Percentiles rank a stretch among this genome's conserved stretches.
Conservation (phyloP, 2,113 vertebrate species). For the Melozone crissalis region DNA sequence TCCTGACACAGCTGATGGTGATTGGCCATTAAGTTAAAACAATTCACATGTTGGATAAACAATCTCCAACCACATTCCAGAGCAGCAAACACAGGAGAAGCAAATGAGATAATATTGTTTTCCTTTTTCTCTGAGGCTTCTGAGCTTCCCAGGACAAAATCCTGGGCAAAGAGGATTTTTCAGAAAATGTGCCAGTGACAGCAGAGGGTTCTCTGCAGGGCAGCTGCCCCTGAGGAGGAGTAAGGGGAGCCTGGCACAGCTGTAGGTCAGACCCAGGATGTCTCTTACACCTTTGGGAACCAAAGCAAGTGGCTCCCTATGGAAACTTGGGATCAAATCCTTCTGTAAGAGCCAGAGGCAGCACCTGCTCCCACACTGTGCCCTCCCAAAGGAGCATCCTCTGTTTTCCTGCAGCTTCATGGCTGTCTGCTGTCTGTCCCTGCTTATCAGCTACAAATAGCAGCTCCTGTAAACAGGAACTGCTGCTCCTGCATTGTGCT, state of each 20-base stretch:
- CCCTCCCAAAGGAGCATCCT: not conserved
- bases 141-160: too few relatives aligned
- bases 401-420: not conserved
- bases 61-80: too few relatives aligned
- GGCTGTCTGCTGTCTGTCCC: not conserved
- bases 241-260: not conserved
- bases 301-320: not conserved
- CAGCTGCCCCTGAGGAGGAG: not conserved
- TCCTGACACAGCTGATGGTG: too few relatives aligned
- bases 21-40: too few relatives aligned
- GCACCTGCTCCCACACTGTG: not conserved
- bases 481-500: not conserved
- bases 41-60: too few relatives aligned
- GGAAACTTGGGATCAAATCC: not conserved
- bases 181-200: too few relatives aligned
- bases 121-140: too few relatives aligned
- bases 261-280: not conserved
- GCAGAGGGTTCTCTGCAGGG: not conserved
- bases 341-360: not conserved
- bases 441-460: not conserved
- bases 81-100: too few relatives aligned
- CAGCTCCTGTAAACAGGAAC: not conserved
- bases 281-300: not conserved
- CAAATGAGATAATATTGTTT: too few relatives aligned
- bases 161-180: too few relatives aligned